phyloP scores from a whole-genome alignment of 2,113 vertebrate genomes.

The Edolisoma coerulescens region DNA sequence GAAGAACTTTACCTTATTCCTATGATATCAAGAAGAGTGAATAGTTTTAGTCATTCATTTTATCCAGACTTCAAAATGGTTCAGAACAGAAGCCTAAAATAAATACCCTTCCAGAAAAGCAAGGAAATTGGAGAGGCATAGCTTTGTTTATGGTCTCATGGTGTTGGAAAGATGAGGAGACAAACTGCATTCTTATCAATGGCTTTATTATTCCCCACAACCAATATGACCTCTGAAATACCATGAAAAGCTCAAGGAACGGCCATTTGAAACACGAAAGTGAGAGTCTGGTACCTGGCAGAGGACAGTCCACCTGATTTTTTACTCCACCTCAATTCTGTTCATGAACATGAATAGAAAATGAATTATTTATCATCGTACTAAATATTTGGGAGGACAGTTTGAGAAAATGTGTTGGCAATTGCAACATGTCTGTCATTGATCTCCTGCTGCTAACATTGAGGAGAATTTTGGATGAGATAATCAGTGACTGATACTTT shows the following conservation, averaged over 20 bases:
- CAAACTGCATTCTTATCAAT: constrained; percentile 27
- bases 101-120: neutral
- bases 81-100: constrained; percentile 3
- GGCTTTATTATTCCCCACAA: neutral
- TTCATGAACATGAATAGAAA: neutral
- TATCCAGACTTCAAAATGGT: neutral
- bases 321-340: neutral
- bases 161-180: neutral
- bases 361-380: neutral
- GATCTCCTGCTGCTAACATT: neutral
- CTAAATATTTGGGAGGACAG: neutral
- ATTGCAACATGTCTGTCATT: neutral
- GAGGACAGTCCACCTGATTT: neutral
- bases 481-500: neutral
- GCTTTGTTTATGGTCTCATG: neutral
- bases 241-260: neutral
- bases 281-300: neutral
- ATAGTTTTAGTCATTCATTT: constrained; percentile 38
- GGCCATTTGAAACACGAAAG: neutral
- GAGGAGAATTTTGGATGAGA: neutral
- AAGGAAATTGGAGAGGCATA: neutral
- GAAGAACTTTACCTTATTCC: constrained; percentile 1
- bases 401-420: neutral
- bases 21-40: constrained; percentile 31
- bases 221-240: neutral